Conservation (phyloP, 2,113 vertebrate genomes). For the Tupaia tana region DNA sequence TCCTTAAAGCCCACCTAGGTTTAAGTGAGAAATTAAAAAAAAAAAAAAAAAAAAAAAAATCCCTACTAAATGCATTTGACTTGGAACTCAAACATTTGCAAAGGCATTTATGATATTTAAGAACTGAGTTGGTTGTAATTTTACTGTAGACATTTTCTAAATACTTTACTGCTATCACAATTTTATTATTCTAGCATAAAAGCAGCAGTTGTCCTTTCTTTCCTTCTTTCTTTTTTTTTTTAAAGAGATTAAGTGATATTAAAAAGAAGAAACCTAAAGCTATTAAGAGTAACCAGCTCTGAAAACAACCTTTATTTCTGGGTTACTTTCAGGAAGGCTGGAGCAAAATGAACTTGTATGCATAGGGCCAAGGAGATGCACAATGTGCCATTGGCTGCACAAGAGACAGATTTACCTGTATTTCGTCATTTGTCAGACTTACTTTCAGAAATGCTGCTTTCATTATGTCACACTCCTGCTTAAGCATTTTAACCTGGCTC, state of each 20-base stretch:
- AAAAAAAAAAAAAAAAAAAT: conserved; percentile 3
- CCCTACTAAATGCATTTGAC: background rate
- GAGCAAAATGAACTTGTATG: background rate
- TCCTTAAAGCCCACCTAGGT: conserved; percentile 29
- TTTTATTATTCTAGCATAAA: conserved; percentile 11
- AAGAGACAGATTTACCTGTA: background rate
- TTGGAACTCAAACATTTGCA: background rate
- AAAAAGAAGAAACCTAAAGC: background rate
- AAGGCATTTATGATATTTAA: conserved; percentile 13
- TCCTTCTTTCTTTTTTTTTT: background rate
- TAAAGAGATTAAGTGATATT: background rate
- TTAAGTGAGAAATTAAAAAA: conserved; percentile 15
- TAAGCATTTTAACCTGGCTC: background rate
- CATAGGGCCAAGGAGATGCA: background rate
- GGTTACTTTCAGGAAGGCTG: background rate
- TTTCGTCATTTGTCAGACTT: background rate
- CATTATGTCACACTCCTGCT: background rate
- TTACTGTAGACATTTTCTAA: conserved; percentile 24
- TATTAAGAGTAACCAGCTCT: background rate
- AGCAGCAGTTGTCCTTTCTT: background rate
- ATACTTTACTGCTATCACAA: background rate
- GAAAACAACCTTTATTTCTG: background rate
- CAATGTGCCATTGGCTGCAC: background rate
- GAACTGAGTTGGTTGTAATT: background rate
- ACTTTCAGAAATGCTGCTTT: background rate